These are phyloP conservation scores for Hyaena hyaena DNA, from an alignment of 2,113 vertebrate species.

Conservation along the genomic window DNA sequence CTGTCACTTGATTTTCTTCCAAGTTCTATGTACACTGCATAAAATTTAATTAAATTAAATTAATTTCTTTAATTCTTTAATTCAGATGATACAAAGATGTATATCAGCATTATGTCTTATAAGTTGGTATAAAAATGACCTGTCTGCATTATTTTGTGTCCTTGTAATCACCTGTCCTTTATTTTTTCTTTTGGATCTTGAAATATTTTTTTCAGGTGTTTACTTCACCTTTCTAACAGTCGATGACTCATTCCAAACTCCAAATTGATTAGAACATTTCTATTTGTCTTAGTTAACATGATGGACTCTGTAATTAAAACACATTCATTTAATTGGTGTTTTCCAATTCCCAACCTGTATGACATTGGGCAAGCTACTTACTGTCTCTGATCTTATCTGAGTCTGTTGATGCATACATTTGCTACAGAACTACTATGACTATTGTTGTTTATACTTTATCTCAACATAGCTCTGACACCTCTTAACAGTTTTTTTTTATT, in stretches of 20 bases:
- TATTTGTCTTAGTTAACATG: not conserved
- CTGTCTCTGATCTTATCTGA: not conserved
- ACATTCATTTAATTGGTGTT: not conserved
- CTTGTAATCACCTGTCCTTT: not conserved
- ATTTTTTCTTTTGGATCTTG: not conserved
- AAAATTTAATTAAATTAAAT: not conserved
- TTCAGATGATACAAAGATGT: not conserved
- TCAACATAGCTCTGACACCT: not conserved
- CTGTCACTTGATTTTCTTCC: not conserved
- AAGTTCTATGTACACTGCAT: not conserved
- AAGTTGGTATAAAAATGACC: not conserved
- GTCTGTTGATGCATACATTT: not conserved
- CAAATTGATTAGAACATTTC: not conserved
- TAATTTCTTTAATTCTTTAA: not conserved
- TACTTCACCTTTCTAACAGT: not conserved
- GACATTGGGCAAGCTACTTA: not conserved
- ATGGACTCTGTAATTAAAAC: not conserved
- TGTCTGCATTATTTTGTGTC: not conserved
- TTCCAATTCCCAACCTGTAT: not conserved
- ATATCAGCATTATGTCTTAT: not conserved
- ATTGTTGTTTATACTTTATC: not conserved
- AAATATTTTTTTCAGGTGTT: not conserved
- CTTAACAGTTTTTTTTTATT: not conserved
- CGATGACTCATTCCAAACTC: not conserved
- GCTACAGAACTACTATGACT: not conserved